These are phyloP conservation scores for Drosophila pandora DNA, from an alignment of 1,140 invertebrate genomes.

Conservation along the genomic window DNA sequence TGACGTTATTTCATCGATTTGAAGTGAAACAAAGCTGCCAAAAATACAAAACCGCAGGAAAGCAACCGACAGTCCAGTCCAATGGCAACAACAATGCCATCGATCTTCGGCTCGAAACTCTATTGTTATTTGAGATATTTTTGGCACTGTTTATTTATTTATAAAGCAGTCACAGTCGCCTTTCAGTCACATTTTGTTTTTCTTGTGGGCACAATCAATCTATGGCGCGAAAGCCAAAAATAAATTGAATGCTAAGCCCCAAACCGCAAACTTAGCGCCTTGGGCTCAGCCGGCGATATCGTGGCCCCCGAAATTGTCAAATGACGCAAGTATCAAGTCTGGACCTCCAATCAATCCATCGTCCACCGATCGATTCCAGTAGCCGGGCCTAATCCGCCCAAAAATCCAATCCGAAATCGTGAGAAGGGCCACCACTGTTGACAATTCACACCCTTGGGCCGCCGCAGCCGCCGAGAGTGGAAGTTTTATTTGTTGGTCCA, in stretches of 20 bases:
- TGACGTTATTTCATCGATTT: constrained; percentile 71
- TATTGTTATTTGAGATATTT: constrained; percentile 71
- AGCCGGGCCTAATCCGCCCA: constrained; percentile 25
- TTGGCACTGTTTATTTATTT: constrained; percentile 74
- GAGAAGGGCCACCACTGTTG: constrained; percentile 42
- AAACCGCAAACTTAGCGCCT: constrained; percentile 54
- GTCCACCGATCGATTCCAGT: constrained; percentile 20
- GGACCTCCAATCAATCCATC: constrained; percentile 10
- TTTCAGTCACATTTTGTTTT: constrained; percentile 35
- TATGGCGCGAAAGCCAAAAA: constrained; percentile 67
- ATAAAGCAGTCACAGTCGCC: constrained; percentile 55
- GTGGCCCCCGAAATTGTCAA: constrained; percentile 13
- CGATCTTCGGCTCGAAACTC: constrained; percentile 59
- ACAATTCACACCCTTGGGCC: constrained; percentile 46
- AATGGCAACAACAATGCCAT: constrained; percentile 55
- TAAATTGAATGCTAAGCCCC: constrained; percentile 41
- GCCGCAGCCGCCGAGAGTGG: constrained; percentile 26
- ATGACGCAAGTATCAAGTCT: constrained; percentile 69
- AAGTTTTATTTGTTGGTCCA: constrained; percentile 43
- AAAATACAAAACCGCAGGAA: constrained; percentile 30
- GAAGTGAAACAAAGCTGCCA: constrained; percentile 39
- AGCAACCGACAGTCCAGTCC: constrained; percentile 17
- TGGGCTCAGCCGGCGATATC: constrained; percentile 56
- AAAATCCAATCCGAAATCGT: constrained; percentile 16
- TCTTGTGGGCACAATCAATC: constrained; percentile 51